Base-by-base conservation (phyloP, 2,113 vertebrate species). In the Ammodytes dubius region DNA sequence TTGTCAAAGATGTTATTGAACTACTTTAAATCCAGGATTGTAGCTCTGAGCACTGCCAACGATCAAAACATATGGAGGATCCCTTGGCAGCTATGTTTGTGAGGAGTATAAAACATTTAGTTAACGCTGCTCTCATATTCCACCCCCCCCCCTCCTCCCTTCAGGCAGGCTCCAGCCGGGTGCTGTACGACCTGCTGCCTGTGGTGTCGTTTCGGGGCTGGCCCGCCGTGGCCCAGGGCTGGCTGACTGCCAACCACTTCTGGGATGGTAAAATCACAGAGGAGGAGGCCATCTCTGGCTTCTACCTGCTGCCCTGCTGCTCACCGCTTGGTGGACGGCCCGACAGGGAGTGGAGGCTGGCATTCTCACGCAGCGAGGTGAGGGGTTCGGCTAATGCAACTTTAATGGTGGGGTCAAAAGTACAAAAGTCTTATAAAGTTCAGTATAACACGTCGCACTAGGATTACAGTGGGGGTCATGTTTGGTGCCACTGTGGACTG, bases 131-230 rank as follows among this genome's bases (percentile, higher is more conserved):
- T 70, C 17, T 77, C 35, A 59, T 63, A 37, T 27, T 40, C 45
- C 27, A 0, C 60, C 27, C 27, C 27, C 27, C 53, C 0, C n/a
- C 10, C 6, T 59, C 35, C 59, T 61, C 52, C 53, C 77, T 91
- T 54, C 89, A 91, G 73, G 95, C 94, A 0, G 95, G 96, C 14
- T 93, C 93, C 7, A 95, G 92, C 79, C 92, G 95, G 40, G 91
- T 97, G 53, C 94, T 97, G 56, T 97, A 97, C 61, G 96, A 97
- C 83, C 87, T 97, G 77, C 91, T 97, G 65, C 96, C 96, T 0
- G 96, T 96, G 77, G 96, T 97, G 74, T 95, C 96, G 0, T 96
- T 97, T 70, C 85, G 95, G 7, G 96, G 96, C 61, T 97, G 96
- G 96, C 96, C 96, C 0, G 95, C 95, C 0, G 94, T 95, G 17